phyloP scores from a whole-genome alignment of 2,888 invertebrate species.

The Lasioglossum malachurum region DNA sequence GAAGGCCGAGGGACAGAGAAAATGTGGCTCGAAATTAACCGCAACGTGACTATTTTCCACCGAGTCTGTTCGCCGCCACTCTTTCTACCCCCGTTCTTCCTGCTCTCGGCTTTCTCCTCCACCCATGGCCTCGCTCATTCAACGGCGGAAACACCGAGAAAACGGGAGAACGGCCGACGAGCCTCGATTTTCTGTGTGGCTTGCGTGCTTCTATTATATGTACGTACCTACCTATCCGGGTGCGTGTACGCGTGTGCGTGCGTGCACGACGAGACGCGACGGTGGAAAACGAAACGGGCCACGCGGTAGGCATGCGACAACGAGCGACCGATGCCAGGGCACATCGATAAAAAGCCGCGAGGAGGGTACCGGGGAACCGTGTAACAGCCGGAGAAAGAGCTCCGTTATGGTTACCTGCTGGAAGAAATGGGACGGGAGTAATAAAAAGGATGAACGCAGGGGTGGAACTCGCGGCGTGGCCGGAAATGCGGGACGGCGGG shows the following conservation, averaged over 20 bases:
- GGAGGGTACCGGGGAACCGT: neutral
- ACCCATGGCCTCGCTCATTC: conserved; percentile 45
- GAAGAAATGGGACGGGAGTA: neutral
- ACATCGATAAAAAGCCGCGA: conserved; percentile 29
- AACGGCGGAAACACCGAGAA: conserved; percentile 43
- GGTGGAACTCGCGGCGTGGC: neutral
- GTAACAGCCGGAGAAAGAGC: conserved; percentile 12
- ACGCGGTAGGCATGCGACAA: conserved; percentile 44
- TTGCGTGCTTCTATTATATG: conserved; percentile 30
- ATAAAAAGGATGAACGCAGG: neutral
- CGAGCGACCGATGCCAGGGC: conserved; percentile 40
- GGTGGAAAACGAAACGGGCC: conserved; percentile 61
- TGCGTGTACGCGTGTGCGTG: conserved; percentile 22
- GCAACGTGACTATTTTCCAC: conserved; percentile 72
- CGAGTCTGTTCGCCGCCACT: conserved; percentile 50
- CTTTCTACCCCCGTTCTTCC: conserved; percentile 43
- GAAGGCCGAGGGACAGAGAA: conserved; percentile 47
- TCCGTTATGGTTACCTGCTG: conserved; percentile 11
- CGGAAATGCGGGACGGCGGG: neutral
- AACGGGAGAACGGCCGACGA: conserved; percentile 25
- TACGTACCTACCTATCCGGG: conserved; percentile 8
- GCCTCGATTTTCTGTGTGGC: neutral
- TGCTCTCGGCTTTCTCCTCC: conserved; percentile 38
- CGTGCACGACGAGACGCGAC: conserved; percentile 33
- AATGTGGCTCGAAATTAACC: conserved; percentile 71